Evolutionary conservation across 2,797 vertebrate genomes (phyloP).

Genomic region (Chlorospingus semifuscus): DNA sequence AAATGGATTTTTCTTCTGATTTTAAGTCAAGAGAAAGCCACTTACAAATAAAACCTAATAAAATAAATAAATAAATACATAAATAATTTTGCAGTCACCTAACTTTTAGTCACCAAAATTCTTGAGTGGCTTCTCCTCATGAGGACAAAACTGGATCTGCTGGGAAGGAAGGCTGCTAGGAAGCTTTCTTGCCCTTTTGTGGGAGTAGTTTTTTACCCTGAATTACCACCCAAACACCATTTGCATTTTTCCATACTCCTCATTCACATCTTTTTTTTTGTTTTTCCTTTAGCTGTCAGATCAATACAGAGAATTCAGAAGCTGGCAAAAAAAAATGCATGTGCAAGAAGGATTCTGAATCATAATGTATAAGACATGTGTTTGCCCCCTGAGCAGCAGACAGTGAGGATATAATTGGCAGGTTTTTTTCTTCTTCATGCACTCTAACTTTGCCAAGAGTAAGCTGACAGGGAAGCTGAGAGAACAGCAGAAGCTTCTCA

Average conservation of each 20-base stretch:
- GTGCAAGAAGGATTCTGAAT: constrained; percentile 10
- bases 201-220: background rate
- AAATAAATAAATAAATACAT: background rate
- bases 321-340: background rate
- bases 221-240: background rate
- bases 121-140: background rate
- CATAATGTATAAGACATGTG: background rate
- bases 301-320: background rate
- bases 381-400: constrained; percentile 17
- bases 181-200: background rate
- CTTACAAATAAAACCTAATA: background rate
- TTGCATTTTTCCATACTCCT: background rate
- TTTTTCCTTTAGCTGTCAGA: background rate
- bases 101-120: background rate
- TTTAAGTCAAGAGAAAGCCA: background rate
- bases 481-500: background rate
- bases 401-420: constrained; percentile 17
- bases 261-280: background rate
- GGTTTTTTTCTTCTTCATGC: constrained; percentile 21
- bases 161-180: background rate
- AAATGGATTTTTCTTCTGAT: background rate
- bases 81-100: background rate
- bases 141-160: background rate
- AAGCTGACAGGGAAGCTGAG: constrained; percentile 3
- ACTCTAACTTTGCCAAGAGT: constrained; percentile 19